Base-by-base conservation (phyloP, 2,113 vertebrate species). In the Eublepharis macularius region DNA sequence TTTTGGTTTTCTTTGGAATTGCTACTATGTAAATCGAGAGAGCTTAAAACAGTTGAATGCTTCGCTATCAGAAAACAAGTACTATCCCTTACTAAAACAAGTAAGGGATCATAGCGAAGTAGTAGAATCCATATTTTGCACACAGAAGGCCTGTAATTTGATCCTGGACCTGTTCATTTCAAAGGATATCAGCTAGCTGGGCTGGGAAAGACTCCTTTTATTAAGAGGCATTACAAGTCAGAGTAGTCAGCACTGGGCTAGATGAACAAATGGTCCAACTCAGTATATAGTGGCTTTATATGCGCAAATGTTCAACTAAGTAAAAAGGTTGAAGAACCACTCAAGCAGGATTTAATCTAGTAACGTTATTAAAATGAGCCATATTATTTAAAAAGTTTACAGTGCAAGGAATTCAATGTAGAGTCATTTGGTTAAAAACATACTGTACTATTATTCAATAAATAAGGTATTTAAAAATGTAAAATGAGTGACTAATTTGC, bases 401-500 rank as follows among this genome's bases (percentile, higher is more conserved):
- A 77, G 88, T 92, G 77, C 77, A 76, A 78, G 88, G 91, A 89
- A 93, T 88, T 80, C 85, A 89, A 16, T 89, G 77, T 57, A 85
- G 84, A 78, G 65, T 92, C 93, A 76, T 94, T 91, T 80, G 43
- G 81, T 92, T 92, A 92, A 92, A 92, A 91, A 89, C 76, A 83
- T 87, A 85, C 81, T 92, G 49, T 93, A 85, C 88, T 85, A 39
- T 76, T 86, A 81, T 86, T 84, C 80, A 90, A 91, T 92, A 93
- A 94, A 95, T 65, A 81, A 86, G 88, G 88, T 82, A 84, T 88
- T 85, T 86, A 93, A 90, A 89, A 92, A 90, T 68, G 72, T 83
- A 81, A 91, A 80, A 81, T 6, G 68, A 83, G 85, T 92, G 81
- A 91, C 21, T 94, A 88, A 91, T 91, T 89, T 47, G 75, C 63